phyloP scores from a whole-genome alignment of 2,888 invertebrate species.

The Stenotaenia linearis region DNA sequence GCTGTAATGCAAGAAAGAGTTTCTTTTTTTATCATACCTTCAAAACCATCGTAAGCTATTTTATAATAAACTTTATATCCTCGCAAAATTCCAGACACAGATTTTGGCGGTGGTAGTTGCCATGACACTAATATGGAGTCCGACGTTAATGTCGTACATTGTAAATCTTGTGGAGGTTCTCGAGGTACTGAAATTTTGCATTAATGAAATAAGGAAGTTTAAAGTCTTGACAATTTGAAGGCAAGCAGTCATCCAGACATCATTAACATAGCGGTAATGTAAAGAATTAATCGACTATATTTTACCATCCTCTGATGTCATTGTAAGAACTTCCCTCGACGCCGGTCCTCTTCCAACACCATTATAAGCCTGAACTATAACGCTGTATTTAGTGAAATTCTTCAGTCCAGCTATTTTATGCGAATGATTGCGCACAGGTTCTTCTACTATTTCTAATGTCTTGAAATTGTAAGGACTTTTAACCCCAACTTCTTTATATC shows the following conservation, averaged over 20 bases:
- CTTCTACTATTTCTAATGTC: slow-evolving; percentile 34
- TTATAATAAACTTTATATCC: slow-evolving; percentile 31
- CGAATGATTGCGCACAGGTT: slow-evolving; percentile 30
- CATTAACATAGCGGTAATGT: too few relatives aligned
- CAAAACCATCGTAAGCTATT: slow-evolving; percentile 26
- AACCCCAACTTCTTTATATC: slow-evolving; percentile 34
- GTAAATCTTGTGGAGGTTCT: slow-evolving; percentile 28
- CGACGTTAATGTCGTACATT: slow-evolving; percentile 30
- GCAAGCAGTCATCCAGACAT: too few relatives aligned
- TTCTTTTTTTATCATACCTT: slow-evolving; percentile 6
- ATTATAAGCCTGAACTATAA: slow-evolving; percentile 36
- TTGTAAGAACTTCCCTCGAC: slow-evolving; percentile 35
- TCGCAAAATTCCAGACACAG: slow-evolving; percentile 32
- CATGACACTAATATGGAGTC: slow-evolving; percentile 29
- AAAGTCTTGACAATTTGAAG: too few relatives aligned
- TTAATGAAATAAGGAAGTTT: too few relatives aligned
- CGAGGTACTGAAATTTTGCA: slow-evolving; percentile 12
- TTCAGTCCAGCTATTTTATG: slow-evolving; percentile 33
- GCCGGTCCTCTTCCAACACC: slow-evolving; percentile 35
- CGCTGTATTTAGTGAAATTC: slow-evolving; percentile 35
- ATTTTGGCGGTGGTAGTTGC: slow-evolving; percentile 31
- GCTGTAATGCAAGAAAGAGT: too few relatives aligned
- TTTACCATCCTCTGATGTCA: slow-evolving; percentile 37
- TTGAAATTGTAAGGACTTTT: slow-evolving; percentile 33
- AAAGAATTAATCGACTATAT: too few relatives aligned